phyloP scores from a whole-genome alignment of 2,113 vertebrate species.

The Triplophysa dalaica region DNA sequence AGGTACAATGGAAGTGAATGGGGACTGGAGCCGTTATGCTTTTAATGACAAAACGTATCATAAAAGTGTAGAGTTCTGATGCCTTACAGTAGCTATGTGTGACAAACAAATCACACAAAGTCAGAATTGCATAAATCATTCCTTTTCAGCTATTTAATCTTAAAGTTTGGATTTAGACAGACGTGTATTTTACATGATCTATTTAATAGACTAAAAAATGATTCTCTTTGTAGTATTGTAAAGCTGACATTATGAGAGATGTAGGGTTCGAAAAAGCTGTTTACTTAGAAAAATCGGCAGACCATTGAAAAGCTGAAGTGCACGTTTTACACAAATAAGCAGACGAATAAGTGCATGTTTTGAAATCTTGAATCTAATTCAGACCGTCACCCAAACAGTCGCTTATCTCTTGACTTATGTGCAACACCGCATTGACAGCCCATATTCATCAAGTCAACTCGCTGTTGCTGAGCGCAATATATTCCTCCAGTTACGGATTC shows the following conservation, averaged over 20 bases:
- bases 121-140: too few relatives aligned
- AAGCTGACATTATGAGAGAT: conserved; percentile 25
- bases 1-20: too few relatives aligned
- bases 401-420: conserved; percentile 50
- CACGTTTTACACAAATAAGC: conserved; percentile 45
- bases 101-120: too few relatives aligned
- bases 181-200: conserved; percentile 9
- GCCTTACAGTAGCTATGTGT: too few relatives aligned
- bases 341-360: conserved; percentile 57
- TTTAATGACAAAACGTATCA: too few relatives aligned
- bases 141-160: conserved; percentile 1
- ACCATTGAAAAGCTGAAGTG: conserved; percentile 35
- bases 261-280: not conserved
- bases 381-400: conserved; percentile 46
- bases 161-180: not conserved
- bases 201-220: not conserved
- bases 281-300: not conserved
- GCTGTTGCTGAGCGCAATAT: conserved; percentile 30
- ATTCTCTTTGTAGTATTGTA: not conserved
- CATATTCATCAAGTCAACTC: conserved; percentile 53
- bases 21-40: too few relatives aligned
- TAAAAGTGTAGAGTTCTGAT: too few relatives aligned
- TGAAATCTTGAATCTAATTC: conserved; percentile 42
- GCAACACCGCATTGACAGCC: conserved; percentile 47
- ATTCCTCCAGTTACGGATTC: conserved; percentile 16